phyloP scores from a whole-genome alignment of 2,888 invertebrate genomes.

The Criorhina ranunculi region DNA sequence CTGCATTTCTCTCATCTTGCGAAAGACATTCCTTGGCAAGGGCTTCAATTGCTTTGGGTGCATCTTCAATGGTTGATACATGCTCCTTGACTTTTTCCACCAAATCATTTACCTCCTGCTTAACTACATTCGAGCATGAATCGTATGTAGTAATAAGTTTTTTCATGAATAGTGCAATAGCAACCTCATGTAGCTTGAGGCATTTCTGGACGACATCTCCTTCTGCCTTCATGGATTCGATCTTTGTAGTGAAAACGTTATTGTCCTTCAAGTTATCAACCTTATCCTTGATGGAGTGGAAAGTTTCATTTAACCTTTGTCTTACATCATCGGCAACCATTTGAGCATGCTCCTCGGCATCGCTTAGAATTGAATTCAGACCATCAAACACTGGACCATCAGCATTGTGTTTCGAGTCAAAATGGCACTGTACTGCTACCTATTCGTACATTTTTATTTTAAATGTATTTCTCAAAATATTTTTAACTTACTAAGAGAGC shows the following conservation, averaged over 20 bases:
- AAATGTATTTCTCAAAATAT: neutral
- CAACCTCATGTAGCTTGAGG: conserved; percentile 58
- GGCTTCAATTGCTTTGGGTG: neutral
- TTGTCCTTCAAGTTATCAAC: conserved; percentile 57
- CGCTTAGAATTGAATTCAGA: conserved; percentile 38
- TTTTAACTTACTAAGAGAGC: conserved; percentile 52
- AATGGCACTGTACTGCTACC: conserved; percentile 40
- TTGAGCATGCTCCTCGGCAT: conserved; percentile 37
- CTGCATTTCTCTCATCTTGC: conserved; percentile 10
- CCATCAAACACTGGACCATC: conserved; percentile 65
- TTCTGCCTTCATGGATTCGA: conserved; percentile 42
- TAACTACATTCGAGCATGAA: conserved; percentile 52
- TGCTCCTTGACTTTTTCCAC: conserved; percentile 27
- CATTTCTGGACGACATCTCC: conserved; percentile 40
- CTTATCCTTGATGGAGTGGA: conserved; percentile 49
- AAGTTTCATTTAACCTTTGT: conserved; percentile 46
- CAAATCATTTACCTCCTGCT: conserved; percentile 28
- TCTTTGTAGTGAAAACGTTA: conserved; percentile 34
- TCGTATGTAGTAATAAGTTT: conserved; percentile 54
- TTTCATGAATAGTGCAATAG: conserved; percentile 57
- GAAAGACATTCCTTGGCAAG: conserved; percentile 33
- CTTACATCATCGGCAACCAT: conserved; percentile 43
- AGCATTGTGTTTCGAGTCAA: conserved; percentile 12
- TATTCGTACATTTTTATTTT: neutral
- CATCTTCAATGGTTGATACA: conserved; percentile 4